Base-by-base conservation (phyloP, 2,797 vertebrate species). In the Pseudochromis fuscus region DNA sequence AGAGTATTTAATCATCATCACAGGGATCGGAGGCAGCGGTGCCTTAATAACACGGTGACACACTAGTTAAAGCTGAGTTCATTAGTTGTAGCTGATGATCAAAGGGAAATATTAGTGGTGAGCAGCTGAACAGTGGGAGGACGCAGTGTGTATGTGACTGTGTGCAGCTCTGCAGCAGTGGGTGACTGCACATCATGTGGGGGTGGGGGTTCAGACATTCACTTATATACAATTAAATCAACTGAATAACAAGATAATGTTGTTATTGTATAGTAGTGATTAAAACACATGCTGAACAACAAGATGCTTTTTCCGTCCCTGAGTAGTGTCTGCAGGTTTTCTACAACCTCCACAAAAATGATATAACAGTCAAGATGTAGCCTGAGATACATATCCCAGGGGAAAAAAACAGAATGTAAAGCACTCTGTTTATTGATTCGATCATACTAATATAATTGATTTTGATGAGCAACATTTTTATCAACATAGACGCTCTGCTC, bases 81-180 rank as follows among this genome's bases (percentile, higher is more conserved):
- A 55, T 65, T 56, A 62, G 66, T 7, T 13, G n/a, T 0, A 40
- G 51, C 57, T 70, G 15, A 4, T 30, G 72, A 59, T 85, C 67
- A 68, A 49, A 79, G 24, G 55, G 61, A 42, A 30, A 38, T 27
- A 44, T 30, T 24, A 53, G 75, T 10, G 0, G 24, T 1, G 62
- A 49, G 59, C 53, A 66, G 61, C 46, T 52, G 59, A 66, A 9
- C 23, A 12, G 52, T 67, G 79, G 66, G 66, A 55, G 74, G 61
- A 38, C 5, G 40, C 7, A 6, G 18, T 13, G 35, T 48, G 68
- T 37, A 7, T 18, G 58, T 35, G 64, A 49, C 42, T 24, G 12
- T 18, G 18, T 4, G n/a, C n/a, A 12, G 51, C 49, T 38, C 63
- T 24, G 44, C 37, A 44, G 48, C 44, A 12, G 66, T 23, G 71